Conservation (phyloP, 2,888 invertebrate genomes). For the Oxyteleia sp. region DNA sequence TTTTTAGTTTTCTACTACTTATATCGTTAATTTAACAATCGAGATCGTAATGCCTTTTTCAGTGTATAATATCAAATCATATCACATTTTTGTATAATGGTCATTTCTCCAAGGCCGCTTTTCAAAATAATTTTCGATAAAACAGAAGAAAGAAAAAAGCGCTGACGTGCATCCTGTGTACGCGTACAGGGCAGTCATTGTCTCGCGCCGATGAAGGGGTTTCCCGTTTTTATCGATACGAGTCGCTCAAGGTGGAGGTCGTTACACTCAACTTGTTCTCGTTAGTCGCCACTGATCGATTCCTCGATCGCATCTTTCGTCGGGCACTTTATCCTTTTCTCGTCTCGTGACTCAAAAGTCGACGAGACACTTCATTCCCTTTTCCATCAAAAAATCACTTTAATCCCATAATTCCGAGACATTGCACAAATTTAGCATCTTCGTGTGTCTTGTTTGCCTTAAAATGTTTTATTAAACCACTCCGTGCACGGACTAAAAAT, state of each 20-base stretch:
- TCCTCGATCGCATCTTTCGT: constrained; percentile 59
- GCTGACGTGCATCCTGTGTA: constrained; percentile 6
- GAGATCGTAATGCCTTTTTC: too few species aligned
- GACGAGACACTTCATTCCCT: background rate
- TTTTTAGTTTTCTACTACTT: too few species aligned
- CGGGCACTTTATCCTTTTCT: constrained; percentile 27
- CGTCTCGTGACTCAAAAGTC: constrained; percentile 10
- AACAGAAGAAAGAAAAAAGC: background rate
- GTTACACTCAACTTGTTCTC: constrained; percentile 79
- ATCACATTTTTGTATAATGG: too few species aligned
- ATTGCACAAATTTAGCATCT: too few species aligned
- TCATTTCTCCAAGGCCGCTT: too few species aligned
- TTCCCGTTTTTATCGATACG: constrained; percentile 73
- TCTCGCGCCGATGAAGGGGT: constrained; percentile 59
- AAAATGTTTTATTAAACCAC: background rate
- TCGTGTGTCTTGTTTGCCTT: background rate
- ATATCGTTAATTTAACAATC: too few species aligned
- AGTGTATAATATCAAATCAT: too few species aligned
- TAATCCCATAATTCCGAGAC: too few species aligned
- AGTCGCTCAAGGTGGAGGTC: constrained; percentile 78
- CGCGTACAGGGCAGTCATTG: constrained; percentile 16
- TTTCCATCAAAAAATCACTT: background rate
- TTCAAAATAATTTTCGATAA: background rate
- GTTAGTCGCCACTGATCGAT: constrained; percentile 74
- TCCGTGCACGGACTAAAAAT: too few species aligned